Conservation (phyloP, 2,888 invertebrate genomes). For the Xanthostigma xanthostigma region DNA sequence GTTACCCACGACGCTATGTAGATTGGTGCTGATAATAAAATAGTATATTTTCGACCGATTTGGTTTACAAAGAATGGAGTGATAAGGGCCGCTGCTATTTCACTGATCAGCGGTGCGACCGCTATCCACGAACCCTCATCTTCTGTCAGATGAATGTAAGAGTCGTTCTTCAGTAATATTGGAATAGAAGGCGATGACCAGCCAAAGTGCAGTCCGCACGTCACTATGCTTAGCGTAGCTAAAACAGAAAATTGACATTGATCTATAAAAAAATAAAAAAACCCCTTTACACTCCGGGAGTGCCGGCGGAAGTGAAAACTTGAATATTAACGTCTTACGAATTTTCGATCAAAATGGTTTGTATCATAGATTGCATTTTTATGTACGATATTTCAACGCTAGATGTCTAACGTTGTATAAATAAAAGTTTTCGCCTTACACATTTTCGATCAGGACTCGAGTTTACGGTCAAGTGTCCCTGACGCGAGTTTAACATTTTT, state of each 20-base stretch:
- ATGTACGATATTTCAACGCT: too few relatives aligned
- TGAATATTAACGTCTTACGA: too few relatives aligned
- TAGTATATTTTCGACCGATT: slow-evolving; percentile 51
- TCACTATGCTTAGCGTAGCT: slow-evolving; percentile 24
- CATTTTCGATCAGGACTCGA: too few relatives aligned
- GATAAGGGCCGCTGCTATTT: slow-evolving; percentile 42
- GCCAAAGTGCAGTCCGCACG: slow-evolving; percentile 30
- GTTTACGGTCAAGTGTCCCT: too few relatives aligned
- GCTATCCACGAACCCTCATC: slow-evolving; percentile 46
- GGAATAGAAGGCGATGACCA: slow-evolving; percentile 46
- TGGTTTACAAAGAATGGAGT: slow-evolving; percentile 47
- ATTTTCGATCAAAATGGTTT: too few relatives aligned
- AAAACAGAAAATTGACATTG: slow-evolving; percentile 13
- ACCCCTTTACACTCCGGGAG: too few relatives aligned
- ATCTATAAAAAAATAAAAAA: too few relatives aligned
- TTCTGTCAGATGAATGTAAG: slow-evolving; percentile 30
- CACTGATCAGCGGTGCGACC: slow-evolving; percentile 48
- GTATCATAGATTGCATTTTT: too few relatives aligned
- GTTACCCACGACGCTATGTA: slow-evolving; percentile 47
- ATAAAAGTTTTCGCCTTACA: too few relatives aligned
- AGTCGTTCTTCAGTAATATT: slow-evolving; percentile 30
- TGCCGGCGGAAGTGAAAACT: too few relatives aligned
- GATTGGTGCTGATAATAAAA: slow-evolving; percentile 42
- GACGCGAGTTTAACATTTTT: too few relatives aligned
- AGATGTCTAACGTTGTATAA: too few relatives aligned